Percentiles rank a stretch among this genome's conserved stretches.
Evolutionary conservation across 2,113 vertebrate species (phyloP).

Genomic region (Butorides virescens): DNA sequence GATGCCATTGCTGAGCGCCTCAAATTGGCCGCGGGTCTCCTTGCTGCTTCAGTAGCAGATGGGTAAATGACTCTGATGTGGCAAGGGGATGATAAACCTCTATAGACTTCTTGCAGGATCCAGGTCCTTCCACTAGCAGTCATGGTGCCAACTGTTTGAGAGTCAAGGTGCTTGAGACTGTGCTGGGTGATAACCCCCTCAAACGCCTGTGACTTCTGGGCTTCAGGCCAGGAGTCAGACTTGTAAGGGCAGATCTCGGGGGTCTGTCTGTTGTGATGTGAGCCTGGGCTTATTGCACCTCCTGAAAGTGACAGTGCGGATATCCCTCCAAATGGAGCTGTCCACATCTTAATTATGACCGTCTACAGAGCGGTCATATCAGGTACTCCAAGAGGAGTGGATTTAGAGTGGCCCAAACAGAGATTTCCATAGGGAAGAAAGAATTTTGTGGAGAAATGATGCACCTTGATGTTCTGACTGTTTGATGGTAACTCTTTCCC

Average conservation of each 20-base stretch:
- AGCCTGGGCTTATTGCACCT: not conserved
- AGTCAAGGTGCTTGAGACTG: not conserved
- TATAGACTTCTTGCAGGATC: not conserved
- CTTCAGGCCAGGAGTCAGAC: too few relatives aligned
- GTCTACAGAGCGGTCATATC: not conserved
- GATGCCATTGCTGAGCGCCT: not conserved
- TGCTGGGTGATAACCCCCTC: not conserved
- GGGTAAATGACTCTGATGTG: not conserved
- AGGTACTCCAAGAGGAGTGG: not conserved
- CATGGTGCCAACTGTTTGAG: not conserved
- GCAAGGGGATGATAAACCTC: not conserved
- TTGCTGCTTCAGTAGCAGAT: not conserved
- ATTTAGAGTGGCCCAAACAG: not conserved
- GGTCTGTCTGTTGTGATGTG: not conserved
- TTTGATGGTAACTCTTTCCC: not conserved
- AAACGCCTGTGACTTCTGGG: too few relatives aligned
- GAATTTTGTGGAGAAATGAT: not conserved
- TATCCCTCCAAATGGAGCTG: not conserved
- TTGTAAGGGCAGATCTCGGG: not conserved
- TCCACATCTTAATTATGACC: fast-evolving
- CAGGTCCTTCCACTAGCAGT: not conserved
- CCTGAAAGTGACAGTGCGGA: fast-evolving
- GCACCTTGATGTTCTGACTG: not conserved
- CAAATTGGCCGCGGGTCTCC: not conserved
- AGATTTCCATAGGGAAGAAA: not conserved